Evolutionary conservation across 1,140 invertebrate genomes (phyloP).

Genomic region (Aphaenogaster rudis): DNA sequence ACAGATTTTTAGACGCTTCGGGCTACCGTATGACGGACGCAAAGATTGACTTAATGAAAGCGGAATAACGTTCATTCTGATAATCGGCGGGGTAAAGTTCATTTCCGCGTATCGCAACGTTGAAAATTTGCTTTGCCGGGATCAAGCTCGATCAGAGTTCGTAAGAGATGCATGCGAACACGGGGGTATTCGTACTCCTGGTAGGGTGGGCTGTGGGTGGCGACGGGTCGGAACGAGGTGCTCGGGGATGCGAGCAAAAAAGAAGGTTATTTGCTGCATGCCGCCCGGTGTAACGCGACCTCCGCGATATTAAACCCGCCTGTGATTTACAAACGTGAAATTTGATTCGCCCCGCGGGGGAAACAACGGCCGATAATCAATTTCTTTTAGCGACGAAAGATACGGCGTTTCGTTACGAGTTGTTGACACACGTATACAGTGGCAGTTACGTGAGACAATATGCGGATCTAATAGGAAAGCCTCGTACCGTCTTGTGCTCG

Average conservation of each 20-base stretch:
- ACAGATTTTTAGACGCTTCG: conserved; percentile 11
- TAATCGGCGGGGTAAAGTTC: conserved; percentile 39
- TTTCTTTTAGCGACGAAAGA: conserved; percentile 71
- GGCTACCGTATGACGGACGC: conserved; percentile 8
- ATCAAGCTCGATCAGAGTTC: conserved; percentile 11
- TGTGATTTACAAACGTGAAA: conserved; percentile 79
- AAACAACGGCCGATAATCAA: conserved; percentile 77
- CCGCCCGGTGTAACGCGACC: conserved; percentile 44
- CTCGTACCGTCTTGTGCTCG: background rate
- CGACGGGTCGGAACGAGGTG: background rate
- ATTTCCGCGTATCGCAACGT: conserved; percentile 35
- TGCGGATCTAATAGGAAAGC: conserved; percentile 14
- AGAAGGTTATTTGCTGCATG: conserved; percentile 65
- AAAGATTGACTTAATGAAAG: conserved; percentile 32
- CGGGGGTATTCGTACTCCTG: conserved; percentile 4
- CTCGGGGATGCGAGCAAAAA: conserved; percentile 46
- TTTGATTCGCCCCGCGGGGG: conserved; percentile 75
- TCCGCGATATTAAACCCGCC: conserved; percentile 74
- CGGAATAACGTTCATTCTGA: conserved; percentile 34
- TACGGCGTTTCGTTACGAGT: conserved; percentile 68
- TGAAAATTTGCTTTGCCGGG: conserved; percentile 33
- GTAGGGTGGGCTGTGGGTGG: background rate
- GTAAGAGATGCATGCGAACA: conserved; percentile 13
- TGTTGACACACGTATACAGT: conserved; percentile 57
- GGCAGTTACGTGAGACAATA: background rate